A percentile compares a stretch with the other conserved stretches of the same genome.
phyloP scores from a whole-genome alignment of 2,797 vertebrate genomes.

The Cyclura pinguis region DNA sequence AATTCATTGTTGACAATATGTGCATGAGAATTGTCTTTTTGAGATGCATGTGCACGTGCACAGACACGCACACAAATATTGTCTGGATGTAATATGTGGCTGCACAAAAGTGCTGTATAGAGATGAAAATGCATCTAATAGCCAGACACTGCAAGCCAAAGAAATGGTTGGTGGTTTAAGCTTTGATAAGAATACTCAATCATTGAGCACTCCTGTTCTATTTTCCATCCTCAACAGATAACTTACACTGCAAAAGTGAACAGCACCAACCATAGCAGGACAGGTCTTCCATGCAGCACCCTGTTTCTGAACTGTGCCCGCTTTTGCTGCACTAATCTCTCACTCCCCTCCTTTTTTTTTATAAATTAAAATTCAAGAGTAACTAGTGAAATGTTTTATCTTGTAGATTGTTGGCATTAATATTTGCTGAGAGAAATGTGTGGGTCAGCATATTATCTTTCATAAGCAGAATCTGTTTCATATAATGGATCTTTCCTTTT shows the following conservation, averaged over 20 bases:
- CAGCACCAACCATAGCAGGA: not conserved
- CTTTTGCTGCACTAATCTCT: not conserved
- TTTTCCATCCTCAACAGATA: slow-evolving; percentile 28
- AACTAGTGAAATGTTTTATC: too few species aligned
- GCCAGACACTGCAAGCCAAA: not conserved
- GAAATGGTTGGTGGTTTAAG: not conserved
- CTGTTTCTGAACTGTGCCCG: not conserved
- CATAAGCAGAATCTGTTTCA: not conserved
- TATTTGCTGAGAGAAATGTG: not conserved
- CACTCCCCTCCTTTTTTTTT: too few species aligned
- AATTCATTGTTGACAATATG: not conserved
- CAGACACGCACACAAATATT: not conserved
- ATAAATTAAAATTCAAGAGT: too few species aligned
- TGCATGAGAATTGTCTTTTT: not conserved
- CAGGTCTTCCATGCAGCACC: not conserved
- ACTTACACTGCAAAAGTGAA: not conserved
- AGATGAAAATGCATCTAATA: not conserved
- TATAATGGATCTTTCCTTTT: too few species aligned
- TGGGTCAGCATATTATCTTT: not conserved
- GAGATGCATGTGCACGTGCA: not conserved
- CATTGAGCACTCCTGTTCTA: not conserved
- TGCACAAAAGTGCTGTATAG: not conserved
- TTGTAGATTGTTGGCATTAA: too few species aligned
- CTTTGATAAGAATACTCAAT: not conserved
- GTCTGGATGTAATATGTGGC: not conserved